These are phyloP conservation scores for Yponomeuta sedellus DNA, from an alignment of 2,888 invertebrate species.

Conservation along the genomic window DNA sequence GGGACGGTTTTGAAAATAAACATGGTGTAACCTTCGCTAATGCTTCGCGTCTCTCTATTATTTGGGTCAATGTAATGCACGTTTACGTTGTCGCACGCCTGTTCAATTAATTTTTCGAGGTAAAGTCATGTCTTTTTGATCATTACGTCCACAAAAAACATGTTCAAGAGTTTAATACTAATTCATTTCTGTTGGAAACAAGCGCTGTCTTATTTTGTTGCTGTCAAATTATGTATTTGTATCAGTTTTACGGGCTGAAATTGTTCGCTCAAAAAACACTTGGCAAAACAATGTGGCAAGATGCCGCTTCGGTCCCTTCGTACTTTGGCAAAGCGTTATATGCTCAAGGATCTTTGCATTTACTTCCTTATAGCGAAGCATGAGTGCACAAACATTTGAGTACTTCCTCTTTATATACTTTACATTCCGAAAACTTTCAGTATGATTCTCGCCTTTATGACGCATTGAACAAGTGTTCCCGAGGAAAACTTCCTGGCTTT, in stretches of 20 bases:
- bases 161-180: not conserved
- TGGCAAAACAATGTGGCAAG: not conserved
- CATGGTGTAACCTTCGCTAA: conserved; percentile 60
- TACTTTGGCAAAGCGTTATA: not conserved
- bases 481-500: not conserved
- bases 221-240: not conserved
- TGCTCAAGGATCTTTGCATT: not conserved
- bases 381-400: not conserved
- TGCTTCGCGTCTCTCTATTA: conserved; percentile 59
- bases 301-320: not conserved
- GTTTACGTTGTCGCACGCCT: conserved; percentile 54
- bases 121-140: not conserved
- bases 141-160: not conserved
- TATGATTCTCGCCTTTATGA: not conserved
- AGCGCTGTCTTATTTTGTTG: not conserved
- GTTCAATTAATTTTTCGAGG: conserved; percentile 26
- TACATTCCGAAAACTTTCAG: not conserved
- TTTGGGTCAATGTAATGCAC: conserved; percentile 72
- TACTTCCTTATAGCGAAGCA: not conserved
- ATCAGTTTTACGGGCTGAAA: not conserved
- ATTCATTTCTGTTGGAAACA: not conserved
- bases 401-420: not conserved
- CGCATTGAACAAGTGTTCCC: not conserved
- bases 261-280: not conserved
- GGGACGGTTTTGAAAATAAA: conserved; percentile 69